phyloP scores from a whole-genome alignment of 2,888 invertebrate genomes.

The Vandiemenella viatica region DNA sequence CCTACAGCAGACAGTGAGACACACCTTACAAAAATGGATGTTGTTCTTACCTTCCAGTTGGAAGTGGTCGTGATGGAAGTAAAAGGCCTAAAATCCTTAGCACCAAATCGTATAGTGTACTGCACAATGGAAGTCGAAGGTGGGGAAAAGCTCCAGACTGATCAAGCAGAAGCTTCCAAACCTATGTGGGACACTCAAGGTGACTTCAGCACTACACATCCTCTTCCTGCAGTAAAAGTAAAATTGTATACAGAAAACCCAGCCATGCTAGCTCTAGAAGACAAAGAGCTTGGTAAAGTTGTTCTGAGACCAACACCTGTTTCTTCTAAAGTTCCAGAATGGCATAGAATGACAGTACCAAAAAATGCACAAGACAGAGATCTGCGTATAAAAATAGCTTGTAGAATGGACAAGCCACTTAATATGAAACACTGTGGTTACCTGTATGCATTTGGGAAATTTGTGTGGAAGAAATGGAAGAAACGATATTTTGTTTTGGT shows the following conservation, averaged over 20 bases:
- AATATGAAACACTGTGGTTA: too few relatives aligned
- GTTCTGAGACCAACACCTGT: constrained; percentile 73
- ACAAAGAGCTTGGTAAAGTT: constrained; percentile 94
- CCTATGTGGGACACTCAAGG: constrained; percentile 99
- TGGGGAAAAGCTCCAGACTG: constrained; percentile 96
- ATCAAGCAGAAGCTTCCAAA: constrained; percentile 97
- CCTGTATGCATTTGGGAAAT: too few relatives aligned
- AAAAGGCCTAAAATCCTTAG: constrained; percentile 89
- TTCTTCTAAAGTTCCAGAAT: constrained; percentile 77
- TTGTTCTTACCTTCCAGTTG: constrained; percentile 89
- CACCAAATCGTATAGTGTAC: constrained; percentile 95
- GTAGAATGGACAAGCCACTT: too few relatives aligned
- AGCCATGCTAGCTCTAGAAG: constrained; percentile 93
- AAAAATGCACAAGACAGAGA: too few relatives aligned
- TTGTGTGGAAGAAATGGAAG: too few relatives aligned
- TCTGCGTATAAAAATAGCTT: too few relatives aligned
- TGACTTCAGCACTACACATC: constrained; percentile 95
- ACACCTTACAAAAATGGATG: constrained; percentile 93
- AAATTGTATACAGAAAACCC: constrained; percentile 96
- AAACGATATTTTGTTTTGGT: too few relatives aligned
- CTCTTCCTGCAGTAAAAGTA: constrained; percentile 92
- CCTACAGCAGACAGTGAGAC: constrained; percentile 93
- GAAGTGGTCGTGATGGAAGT: constrained; percentile 99
- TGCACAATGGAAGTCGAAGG: constrained; percentile 99
- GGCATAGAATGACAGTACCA: too few relatives aligned